phyloP scores from a whole-genome alignment of 37 sponge, comb jelly and placozoan genomes.

The Petrosia ficiformis region DNA sequence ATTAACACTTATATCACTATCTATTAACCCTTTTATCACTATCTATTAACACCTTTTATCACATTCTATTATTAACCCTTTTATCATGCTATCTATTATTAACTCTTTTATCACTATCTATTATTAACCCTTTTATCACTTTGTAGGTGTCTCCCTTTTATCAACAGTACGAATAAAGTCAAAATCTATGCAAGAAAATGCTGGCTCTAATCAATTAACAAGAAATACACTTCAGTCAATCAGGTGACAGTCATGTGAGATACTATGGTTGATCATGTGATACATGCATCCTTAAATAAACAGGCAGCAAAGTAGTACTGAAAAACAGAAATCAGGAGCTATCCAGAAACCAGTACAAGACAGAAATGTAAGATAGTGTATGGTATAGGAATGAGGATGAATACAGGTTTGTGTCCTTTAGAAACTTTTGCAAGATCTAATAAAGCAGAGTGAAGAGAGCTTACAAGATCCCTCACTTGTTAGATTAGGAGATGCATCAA shows the following conservation, averaged over 20 bases:
- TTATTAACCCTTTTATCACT: too few species aligned
- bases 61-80: too few species aligned
- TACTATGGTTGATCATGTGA: neutral
- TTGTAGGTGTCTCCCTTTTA: slow-evolving; percentile 43
- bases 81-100: too few species aligned
- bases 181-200: neutral
- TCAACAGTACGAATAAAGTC: slow-evolving; percentile 22
- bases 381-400: too few species aligned
- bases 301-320: neutral
- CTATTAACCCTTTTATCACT: too few species aligned
- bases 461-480: slow-evolving; percentile 69
- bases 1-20: neutral
- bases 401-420: slow-evolving; percentile 15
- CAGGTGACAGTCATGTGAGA: neutral
- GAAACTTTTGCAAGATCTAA: slow-evolving; percentile 46
- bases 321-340: neutral
- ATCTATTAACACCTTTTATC: too few species aligned
- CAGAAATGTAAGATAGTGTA: neutral
- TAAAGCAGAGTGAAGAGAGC: slow-evolving; percentile 58
- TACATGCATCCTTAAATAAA: neutral
- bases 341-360: neutral
- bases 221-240: neutral
- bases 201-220: neutral
- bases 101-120: too few species aligned
- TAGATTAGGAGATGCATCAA: slow-evolving; percentile 96